Base-by-base conservation (phyloP, 2,888 invertebrate genomes). In the Lasius fuliginosus region DNA sequence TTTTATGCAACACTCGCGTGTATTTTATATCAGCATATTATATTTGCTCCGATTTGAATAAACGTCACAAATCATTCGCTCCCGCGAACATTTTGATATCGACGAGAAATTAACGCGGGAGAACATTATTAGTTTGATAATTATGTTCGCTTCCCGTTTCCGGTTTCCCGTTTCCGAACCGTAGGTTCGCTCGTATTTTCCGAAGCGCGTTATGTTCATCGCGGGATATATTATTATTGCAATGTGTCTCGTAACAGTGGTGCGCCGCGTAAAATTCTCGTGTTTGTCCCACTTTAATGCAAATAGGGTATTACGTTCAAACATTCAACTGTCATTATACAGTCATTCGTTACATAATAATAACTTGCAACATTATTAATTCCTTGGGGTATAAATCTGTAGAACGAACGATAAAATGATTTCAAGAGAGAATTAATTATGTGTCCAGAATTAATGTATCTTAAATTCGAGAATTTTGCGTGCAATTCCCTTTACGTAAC, bases 171-270 rank as follows among this genome's bases (percentile, higher is more conserved):
- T 6, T 33, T 23, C 3, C 36, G 36, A 36, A 30, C 23, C 23
- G 36, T 36, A 33, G 23, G 18, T 49, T 9, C 9, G 33, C 23
- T 49, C n/a, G 65, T 65, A 67, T 67, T 67, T 76, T 76, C 65
- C 15, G 27, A 53, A 53, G 33, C 65, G 8, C 36, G 18, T 65
- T 27, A 30, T 49, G 18, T 75, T 42, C 33, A 46, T 40, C 60
- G 49, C 49, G 11, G 12, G 12, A 65, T 76, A 64, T 33, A 65
- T 53, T 75, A 76, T 76, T 76, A 65, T 53, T 65, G 53, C 12
- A 56, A 56, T 18, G 36, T 76, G 60, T 53, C 27, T n/a, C 18
- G 65, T 49, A 64, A 49, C 33, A 33, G 12, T 42, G 11, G 5
- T 36, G 12, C 3, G 18, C 12, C 12, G 58, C 15, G 15, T 3